phyloP scores from a whole-genome alignment of 2,113 vertebrate species.

The Tragelaphus buxtoni region DNA sequence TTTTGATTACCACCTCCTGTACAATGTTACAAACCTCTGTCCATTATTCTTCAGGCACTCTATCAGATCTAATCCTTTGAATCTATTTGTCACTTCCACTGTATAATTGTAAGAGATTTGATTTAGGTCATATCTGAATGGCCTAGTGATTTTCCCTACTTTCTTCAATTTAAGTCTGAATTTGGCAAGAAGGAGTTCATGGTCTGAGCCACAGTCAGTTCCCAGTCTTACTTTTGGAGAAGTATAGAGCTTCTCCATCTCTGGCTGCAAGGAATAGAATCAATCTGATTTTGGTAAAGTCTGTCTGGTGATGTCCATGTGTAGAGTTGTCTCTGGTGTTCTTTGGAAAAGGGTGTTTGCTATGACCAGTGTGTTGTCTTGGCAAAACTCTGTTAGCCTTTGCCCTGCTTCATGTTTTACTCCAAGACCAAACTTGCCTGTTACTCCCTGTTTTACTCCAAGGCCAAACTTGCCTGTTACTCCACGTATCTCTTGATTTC shows the following conservation, averaged over 20 bases:
- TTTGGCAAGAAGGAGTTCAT: neutral
- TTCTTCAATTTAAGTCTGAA: neutral
- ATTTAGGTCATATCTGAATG: neutral
- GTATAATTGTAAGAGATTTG: neutral
- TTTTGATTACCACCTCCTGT: neutral
- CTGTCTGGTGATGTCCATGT: neutral
- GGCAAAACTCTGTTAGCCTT: neutral
- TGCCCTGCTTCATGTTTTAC: neutral
- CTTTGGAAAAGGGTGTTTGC: neutral
- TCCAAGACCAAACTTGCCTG: neutral
- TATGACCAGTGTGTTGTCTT: neutral
- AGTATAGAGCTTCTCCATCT: neutral
- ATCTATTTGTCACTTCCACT: neutral
- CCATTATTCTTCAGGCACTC: neutral
- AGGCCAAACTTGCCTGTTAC: neutral
- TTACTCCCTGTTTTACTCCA: neutral
- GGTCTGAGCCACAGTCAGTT: neutral
- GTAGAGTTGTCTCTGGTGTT: neutral
- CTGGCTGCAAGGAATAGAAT: neutral
- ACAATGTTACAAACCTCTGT: neutral
- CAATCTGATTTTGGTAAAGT: neutral
- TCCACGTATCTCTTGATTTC: neutral
- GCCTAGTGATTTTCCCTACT: neutral
- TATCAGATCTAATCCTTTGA: neutral
- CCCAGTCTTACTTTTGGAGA: neutral